Percentiles rank a stretch among this genome's conserved stretches.
phyloP scores from a whole-genome alignment of 2,888 invertebrate species.

The Galeruca laticollis region DNA sequence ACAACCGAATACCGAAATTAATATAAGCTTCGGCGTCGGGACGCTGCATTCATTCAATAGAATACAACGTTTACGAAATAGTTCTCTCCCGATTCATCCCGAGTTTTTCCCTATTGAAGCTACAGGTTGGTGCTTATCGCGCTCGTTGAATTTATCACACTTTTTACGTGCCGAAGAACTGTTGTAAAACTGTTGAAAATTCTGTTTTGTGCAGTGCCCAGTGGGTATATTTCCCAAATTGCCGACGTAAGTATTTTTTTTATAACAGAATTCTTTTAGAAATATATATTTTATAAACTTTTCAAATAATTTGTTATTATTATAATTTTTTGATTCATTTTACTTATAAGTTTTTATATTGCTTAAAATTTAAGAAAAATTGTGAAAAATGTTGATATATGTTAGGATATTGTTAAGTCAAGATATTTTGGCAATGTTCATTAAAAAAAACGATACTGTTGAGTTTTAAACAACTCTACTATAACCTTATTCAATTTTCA shows the following conservation, averaged over 20 bases:
- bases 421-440: no score
- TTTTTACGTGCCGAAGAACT: constrained; percentile 2
- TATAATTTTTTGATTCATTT: no score
- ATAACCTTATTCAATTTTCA: no score
- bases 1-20: constrained; percentile 53
- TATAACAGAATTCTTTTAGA: not conserved
- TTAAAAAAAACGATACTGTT: no score
- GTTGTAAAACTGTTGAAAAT: constrained; percentile 41
- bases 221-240: constrained; percentile 43
- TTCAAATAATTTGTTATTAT: not conserved
- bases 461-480: no score
- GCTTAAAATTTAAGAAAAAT: no score
- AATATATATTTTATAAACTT: constrained; percentile 2
- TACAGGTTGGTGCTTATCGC: constrained; percentile 27
- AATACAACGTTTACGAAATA: constrained; percentile 33
- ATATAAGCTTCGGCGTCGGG: constrained; percentile 62
- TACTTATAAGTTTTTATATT: no score
- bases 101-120: constrained; percentile 13
- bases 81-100: constrained; percentile 30
- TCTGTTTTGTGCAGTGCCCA: constrained; percentile 49
- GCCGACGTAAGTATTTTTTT: constrained; percentile 45
- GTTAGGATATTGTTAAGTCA: no score
- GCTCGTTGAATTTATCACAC: constrained; percentile 11
- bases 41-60: constrained; percentile 60
- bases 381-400: no score